phyloP scores from a whole-genome alignment of 2,113 vertebrate genomes.

The Cololabis saira region DNA sequence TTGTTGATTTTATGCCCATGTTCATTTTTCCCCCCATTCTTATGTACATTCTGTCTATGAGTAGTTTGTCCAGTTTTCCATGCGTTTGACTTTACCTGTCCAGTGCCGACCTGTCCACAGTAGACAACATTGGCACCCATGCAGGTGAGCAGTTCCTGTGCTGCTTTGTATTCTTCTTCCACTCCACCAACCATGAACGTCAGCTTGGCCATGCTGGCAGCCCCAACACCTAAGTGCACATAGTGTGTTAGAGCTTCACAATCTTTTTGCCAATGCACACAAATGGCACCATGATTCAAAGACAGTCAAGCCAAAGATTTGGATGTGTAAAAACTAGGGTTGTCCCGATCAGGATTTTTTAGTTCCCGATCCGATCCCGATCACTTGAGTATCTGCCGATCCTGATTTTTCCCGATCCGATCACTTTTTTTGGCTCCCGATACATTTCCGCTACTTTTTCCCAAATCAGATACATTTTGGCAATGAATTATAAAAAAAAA shows the following conservation, averaged over 20 bases:
- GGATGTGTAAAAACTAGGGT: no score
- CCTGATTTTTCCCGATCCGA: no score
- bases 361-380: no score
- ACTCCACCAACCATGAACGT: slow-evolving; percentile 97
- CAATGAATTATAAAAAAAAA: no score
- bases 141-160: slow-evolving; percentile 91
- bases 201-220: slow-evolving; percentile 92
- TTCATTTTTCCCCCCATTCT: no score
- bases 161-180: slow-evolving; percentile 93
- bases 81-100: slow-evolving; percentile 85
- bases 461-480: no score
- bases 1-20: no score
- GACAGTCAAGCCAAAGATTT: neutral
- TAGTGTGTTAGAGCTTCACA: slow-evolving; percentile 4
- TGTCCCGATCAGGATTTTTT: no score
- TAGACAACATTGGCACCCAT: slow-evolving; percentile 96
- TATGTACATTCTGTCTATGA: no score
- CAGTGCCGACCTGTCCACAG: slow-evolving; percentile 91
- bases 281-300: neutral
- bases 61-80: neutral
- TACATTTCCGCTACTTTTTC: no score
- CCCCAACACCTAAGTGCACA: slow-evolving; percentile 89
- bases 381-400: no score
- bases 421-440: no score
- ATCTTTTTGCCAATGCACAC: neutral